Conservation (phyloP, 2,797 vertebrate genomes). For the Poeciliopsis presidionis region DNA sequence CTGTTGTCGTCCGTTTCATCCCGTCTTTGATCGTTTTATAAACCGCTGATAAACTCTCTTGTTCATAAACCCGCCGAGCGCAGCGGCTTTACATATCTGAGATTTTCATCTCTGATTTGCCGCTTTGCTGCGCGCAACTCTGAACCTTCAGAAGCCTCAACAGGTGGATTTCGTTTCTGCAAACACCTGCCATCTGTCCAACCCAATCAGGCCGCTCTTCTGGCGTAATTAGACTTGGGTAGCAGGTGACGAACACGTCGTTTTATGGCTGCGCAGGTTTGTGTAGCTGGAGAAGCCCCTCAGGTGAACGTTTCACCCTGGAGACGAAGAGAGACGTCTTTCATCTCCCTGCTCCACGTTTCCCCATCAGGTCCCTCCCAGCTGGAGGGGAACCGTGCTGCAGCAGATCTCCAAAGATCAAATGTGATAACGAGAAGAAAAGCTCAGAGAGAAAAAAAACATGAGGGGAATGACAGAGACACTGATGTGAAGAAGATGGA, state of each 20-base stretch:
- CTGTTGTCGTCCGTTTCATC: conserved; percentile 34
- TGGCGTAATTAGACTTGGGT: conserved; percentile 53
- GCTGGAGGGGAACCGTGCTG: conserved; percentile 54
- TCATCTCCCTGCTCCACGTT: conserved; percentile 52
- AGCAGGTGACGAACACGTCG: conserved; percentile 49
- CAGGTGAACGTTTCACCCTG: conserved; percentile 21
- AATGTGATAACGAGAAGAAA: conserved; percentile 33
- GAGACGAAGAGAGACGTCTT: conserved; percentile 39
- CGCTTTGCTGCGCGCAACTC: neutral
- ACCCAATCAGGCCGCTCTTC: conserved; percentile 31
- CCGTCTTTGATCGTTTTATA: conserved; percentile 40
- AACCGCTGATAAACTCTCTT: conserved; percentile 42
- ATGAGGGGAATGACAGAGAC: conserved; percentile 12
- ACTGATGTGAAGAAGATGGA: neutral
- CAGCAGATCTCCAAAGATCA: conserved; percentile 55
- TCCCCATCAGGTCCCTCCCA: conserved; percentile 41
- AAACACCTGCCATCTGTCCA: conserved; percentile 51
- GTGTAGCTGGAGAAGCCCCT: conserved; percentile 29
- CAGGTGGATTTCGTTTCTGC: conserved; percentile 45
- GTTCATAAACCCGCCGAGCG: conserved; percentile 19
- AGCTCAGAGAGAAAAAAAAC: conserved; percentile 6
- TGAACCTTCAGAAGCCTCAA: conserved; percentile 20
- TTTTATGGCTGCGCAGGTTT: conserved; percentile 18
- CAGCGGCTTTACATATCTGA: conserved; percentile 14
- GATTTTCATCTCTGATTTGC: conserved; percentile 36